Evolutionary conservation across 1,140 invertebrate species (phyloP), one percentile per base, ranked within the genome.

Genomic region (Chlorops oryzae): DNA sequence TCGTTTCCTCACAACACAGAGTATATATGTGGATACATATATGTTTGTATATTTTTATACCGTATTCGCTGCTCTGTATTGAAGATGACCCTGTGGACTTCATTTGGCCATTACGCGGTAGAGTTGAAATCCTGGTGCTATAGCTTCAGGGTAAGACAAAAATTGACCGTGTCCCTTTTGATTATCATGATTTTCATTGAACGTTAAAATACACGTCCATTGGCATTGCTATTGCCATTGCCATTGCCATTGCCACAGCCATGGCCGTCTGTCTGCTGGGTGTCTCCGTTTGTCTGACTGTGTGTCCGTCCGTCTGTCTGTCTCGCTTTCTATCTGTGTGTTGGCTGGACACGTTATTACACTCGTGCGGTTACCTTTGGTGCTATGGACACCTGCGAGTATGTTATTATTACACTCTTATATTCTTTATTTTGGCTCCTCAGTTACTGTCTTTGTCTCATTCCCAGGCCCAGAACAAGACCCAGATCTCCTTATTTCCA

Each of bases 341-440:
- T 20, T 32, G n/a, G n/a, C n/a, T n/a, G 42, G 25, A 23, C 42
- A 13, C 27, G 17, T 17, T 28, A 4, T 3, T n/a, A 3, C 38
- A 39, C 3, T 18, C 22, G 40, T 15, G 12, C 40, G 3, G 20
- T 24, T 21, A 21, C 17, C 25, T 12, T 22, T 7, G 21, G n/a
- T n/a, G n/a, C n/a, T n/a, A 32, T 45, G 42, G 42, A 45, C 42
- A 45, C 42, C 42, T 45, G 42, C 34, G 42, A 45, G 42, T 45
- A 45, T 45, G 34, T 45, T 45, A 45, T 45, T 45, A 45, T 45
- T 45, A 45, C 42, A 45, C 42, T 45, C 34, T 45, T 32, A n/a
- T n/a, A 28, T 45, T 45, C 28, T 45, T 18, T 45, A 45, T 45
- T 32, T 44, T 45, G n/a, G n/a, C n/a, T n/a, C n/a, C n/a, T n/a